Evolutionary conservation across 2,113 vertebrate species (phyloP), one percentile per base, ranked within the genome.

Genomic region (Trematomus loennbergii): DNA sequence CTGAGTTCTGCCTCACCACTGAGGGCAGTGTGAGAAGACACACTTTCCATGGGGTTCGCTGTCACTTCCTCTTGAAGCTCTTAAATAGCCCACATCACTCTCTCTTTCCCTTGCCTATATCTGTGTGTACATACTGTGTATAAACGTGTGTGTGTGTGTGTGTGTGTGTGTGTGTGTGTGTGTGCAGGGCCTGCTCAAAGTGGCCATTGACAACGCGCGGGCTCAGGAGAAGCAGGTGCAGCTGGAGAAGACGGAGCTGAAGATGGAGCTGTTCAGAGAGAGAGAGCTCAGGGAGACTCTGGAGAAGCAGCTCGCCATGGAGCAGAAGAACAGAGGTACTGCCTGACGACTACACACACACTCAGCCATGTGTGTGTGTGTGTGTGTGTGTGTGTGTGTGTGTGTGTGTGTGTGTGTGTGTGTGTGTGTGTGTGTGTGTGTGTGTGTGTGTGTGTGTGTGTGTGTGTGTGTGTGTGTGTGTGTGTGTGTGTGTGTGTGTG

Each of bases 221-320:
- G 97, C 98, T 94, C 98, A 99, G 96, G 98, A 99, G 93, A 99
- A 99, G 89, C 98, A 99, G 85, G 97, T 99, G 79, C 98, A 99
- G 87, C 95, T 99, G 95, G 97, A 99, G 95, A 99, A 99, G 95
- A 99, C 98, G 5, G 98, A 99, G 92, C 93, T 99, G 92, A 99
- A 99, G 95, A 98, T 99, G 98, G 98, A 99, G 92, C 95, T 99
- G 89, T 98, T 99, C 94, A 96, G 98, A 92, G 98, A 99, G 94
- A 88, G 97, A 92, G 98, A 99, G 94, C 95, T 99, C 88, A 95
- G 98, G 87, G 98, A 99, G 96, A 98, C 97, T 33, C 95, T 99
- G 92, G 98, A 99, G 95, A 99, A 99, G 84, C 97, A 99, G 92
- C 94, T 99, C 94, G 97, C 97, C 73, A 96, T 99, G 93, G 98